phyloP scores from a whole-genome alignment of 2,113 vertebrate species.

The Ochotona curzoniae region DNA sequence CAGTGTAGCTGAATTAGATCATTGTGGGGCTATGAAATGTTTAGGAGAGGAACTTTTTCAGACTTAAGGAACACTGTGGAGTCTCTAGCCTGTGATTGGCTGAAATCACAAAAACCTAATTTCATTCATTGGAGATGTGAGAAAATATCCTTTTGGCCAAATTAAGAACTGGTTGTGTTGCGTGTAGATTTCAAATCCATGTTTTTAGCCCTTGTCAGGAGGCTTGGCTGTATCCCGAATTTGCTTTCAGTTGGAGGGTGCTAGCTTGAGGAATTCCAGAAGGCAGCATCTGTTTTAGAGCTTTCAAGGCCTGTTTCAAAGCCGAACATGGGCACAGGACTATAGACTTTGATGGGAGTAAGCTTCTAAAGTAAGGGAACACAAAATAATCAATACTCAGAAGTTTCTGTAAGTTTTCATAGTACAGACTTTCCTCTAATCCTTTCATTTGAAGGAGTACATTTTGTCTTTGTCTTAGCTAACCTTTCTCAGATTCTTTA shows the following conservation, averaged over 20 bases:
- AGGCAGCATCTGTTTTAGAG: neutral
- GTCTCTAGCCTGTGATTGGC: too few species aligned
- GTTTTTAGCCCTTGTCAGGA: neutral
- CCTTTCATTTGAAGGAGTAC: neutral
- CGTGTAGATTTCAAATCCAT: neutral
- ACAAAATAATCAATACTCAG: conserved; percentile 1
- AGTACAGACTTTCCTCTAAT: neutral
- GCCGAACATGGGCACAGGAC: neutral
- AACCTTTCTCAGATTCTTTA: neutral
- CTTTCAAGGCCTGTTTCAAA: neutral
- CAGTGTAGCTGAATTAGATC: too few species aligned
- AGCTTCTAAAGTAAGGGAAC: neutral
- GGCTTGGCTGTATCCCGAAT: neutral
- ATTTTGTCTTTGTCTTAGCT: neutral
- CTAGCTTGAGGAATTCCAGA: neutral
- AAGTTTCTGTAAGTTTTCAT: neutral
- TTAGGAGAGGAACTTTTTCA: too few species aligned
- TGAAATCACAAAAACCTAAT: too few species aligned
- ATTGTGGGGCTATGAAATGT: too few species aligned
- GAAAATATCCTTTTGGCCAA: neutral
- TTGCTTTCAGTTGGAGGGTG: neutral
- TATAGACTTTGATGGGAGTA: neutral
- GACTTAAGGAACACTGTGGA: too few species aligned
- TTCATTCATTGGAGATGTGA: too few species aligned
- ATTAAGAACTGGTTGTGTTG: conserved; percentile 19